Conservation (phyloP, 2,113 vertebrate species). For the Crotalus tigris region DNA sequence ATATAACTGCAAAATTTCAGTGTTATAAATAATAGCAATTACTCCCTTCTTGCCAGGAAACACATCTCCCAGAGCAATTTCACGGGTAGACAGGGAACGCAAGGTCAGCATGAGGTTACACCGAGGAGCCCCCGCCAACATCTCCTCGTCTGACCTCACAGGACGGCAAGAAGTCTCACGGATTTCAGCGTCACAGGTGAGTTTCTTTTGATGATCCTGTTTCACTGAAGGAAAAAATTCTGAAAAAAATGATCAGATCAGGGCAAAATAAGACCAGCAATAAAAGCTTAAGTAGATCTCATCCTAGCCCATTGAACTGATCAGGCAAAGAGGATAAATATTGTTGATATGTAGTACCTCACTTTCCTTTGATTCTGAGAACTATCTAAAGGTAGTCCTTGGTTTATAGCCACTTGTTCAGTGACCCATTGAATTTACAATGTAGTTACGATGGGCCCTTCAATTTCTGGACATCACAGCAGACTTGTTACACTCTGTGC, state of each 20-base stretch:
- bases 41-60: conserved; percentile 73
- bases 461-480: background rate
- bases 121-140: conserved; percentile 90
- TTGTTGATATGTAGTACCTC: too few relatives aligned
- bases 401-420: background rate
- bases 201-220: accelerated
- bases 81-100: conserved; percentile 92
- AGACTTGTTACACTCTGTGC: background rate
- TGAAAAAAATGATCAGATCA: background rate
- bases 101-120: conserved; percentile 98
- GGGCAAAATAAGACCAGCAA: background rate
- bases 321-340: background rate
- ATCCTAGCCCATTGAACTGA: too few relatives aligned
- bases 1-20: background rate
- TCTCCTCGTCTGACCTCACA: conserved; percentile 94
- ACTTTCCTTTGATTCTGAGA: background rate
- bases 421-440: background rate
- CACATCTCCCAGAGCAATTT: conserved; percentile 93
- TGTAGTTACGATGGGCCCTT: background rate
- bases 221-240: background rate
- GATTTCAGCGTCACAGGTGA: conserved; percentile 92
- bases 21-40: background rate
- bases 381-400: background rate
- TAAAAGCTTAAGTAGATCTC: background rate
- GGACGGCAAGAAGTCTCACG: conserved; percentile 87